A percentile compares a stretch with the other conserved stretches of the same genome.
Evolutionary conservation across 2,888 invertebrate species (phyloP).

Genomic region (Troglohyphantes excavatus): DNA sequence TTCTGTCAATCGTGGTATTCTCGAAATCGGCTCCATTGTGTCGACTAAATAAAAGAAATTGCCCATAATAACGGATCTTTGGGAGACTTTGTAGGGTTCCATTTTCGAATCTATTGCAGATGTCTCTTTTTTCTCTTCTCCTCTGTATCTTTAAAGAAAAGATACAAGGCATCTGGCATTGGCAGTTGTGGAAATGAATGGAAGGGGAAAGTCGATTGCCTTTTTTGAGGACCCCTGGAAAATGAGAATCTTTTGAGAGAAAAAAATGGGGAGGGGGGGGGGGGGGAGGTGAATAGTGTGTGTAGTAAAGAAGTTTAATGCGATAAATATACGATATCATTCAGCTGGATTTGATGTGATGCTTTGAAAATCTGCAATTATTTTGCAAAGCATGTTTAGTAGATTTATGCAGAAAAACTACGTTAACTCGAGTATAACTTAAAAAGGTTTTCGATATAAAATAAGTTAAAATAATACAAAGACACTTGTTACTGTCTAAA

Average conservation of each 20-base stretch:
- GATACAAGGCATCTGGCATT: background rate
- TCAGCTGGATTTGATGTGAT: background rate
- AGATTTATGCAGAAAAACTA: no score
- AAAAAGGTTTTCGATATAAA: no score
- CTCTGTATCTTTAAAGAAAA: background rate
- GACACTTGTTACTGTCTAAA: no score
- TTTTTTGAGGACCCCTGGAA: background rate
- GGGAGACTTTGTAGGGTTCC: background rate
- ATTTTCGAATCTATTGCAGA: background rate
- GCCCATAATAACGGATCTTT: background rate
- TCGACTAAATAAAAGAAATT: background rate
- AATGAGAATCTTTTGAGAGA: background rate
- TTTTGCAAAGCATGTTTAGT: no score
- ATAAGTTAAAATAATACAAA: no score
- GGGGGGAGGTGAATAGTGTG: background rate
- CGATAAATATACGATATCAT: background rate
- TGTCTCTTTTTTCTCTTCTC: background rate
- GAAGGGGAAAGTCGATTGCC: background rate
- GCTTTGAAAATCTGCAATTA: no score
- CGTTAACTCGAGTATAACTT: no score
- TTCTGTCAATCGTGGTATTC: background rate
- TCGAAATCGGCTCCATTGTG: background rate
- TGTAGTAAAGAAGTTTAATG: background rate
- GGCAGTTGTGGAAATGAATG: background rate
- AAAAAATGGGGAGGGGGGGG: background rate